These are phyloP conservation scores for Lates calcarifer DNA, from an alignment of 2,113 vertebrate genomes.

Conservation along the genomic window DNA sequence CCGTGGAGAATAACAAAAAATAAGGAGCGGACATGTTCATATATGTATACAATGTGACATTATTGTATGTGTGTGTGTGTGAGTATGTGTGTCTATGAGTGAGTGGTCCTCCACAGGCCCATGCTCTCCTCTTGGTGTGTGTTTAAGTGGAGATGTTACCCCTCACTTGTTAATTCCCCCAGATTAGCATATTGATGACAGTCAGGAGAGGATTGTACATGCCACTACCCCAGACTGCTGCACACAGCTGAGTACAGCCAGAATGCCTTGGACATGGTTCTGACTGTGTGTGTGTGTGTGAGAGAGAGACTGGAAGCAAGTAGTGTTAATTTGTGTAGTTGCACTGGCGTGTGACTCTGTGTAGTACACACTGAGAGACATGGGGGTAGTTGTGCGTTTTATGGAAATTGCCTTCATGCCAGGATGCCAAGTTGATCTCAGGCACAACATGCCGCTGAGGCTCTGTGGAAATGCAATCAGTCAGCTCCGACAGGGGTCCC, in stretches of 20 bases:
- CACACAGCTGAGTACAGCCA: conserved; percentile 85
- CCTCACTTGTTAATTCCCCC: conserved; percentile 88
- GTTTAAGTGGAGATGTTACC: conserved; percentile 90
- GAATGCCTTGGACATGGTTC: conserved; percentile 5
- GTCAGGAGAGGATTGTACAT: conserved; percentile 86
- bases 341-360: conserved; percentile 28
- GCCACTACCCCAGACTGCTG: conserved; percentile 82
- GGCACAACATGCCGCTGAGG: conserved; percentile 65
- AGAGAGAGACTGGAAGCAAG: conserved; percentile 5
- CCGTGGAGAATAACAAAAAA: no score
- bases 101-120: conserved; percentile 19
- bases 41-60: no score
- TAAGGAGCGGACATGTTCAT: no score
- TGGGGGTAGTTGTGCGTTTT: conserved; percentile 63
- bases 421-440: conserved; percentile 67
- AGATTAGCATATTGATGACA: conserved; percentile 94
- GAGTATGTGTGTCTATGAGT: neutral
- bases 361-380: conserved; percentile 47
- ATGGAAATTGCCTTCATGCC: conserved; percentile 73
- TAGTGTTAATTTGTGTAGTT: conserved; percentile 34
- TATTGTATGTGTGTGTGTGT: neutral
- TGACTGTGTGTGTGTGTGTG: conserved; percentile 4
- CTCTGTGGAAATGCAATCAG: conserved; percentile 79
- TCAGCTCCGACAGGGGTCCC: conserved; percentile 62
- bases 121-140: conserved; percentile 84